Conservation (phyloP, 2,888 invertebrate genomes). For the Nesidiocoris tenuis region DNA sequence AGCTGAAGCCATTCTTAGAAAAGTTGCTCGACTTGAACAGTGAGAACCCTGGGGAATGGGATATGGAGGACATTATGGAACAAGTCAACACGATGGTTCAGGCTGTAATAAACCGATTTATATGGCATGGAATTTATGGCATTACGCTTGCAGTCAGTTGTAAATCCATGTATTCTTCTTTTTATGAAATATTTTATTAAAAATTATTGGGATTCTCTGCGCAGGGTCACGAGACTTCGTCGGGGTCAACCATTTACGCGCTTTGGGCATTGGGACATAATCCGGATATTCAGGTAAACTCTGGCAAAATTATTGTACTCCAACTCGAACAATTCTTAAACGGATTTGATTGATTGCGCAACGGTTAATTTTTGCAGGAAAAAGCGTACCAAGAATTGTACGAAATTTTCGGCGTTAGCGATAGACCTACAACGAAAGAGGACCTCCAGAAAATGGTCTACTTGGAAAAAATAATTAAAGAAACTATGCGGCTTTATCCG, state of each 20-base stretch:
- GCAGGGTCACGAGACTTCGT: conserved; percentile 23
- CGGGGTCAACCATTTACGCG: conserved; percentile 1
- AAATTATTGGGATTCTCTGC: no score
- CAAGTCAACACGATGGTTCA: conserved; percentile 13
- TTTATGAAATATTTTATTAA: no score
- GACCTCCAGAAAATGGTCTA: conserved; percentile 10
- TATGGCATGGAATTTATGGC: no score
- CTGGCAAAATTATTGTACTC: no score
- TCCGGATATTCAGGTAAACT: conserved; percentile 18
- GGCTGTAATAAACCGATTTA: no score
- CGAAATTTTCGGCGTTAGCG: conserved; percentile 10
- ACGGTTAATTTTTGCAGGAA: not conserved
- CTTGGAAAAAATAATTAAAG: conserved; percentile 21
- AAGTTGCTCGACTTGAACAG: not conserved
- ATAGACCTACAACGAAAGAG: not conserved
- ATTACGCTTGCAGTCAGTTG: no score
- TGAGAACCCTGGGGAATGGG: conserved; percentile 4
- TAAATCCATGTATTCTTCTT: no score
- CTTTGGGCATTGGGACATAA: conserved; percentile 19
- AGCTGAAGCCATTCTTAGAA: conserved; percentile 1
- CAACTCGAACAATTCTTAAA: no score
- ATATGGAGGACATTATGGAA: conserved; percentile 5
- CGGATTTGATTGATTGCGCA: no score
- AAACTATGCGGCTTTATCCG: conserved; percentile 9
- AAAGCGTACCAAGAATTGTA: conserved; percentile 7